phyloP scores from a whole-genome alignment of 2,888 invertebrate species.

The Lepidochitona cinerea region DNA sequence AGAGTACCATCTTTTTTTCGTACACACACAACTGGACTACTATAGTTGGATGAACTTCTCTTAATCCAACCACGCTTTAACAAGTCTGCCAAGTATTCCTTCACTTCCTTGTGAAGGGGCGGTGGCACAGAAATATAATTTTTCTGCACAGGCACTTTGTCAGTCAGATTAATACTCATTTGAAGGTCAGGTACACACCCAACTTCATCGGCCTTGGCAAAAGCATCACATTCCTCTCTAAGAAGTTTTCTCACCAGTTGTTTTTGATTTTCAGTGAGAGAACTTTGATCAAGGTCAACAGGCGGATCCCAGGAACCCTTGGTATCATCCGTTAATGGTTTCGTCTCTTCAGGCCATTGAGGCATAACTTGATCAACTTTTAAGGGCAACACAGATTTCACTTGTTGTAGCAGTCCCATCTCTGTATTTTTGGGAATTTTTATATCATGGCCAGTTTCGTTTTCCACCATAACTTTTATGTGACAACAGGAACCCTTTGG shows the following conservation, averaged over 20 bases:
- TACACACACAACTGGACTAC: neutral
- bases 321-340: too few relatives aligned
- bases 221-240: neutral
- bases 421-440: neutral
- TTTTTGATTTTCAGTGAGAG: neutral
- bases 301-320: neutral
- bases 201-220: conserved; percentile 6
- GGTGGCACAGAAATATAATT: neutral
- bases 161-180: neutral
- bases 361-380: neutral
- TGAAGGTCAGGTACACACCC: neutral
- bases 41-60: neutral
- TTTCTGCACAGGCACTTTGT: conserved; percentile 6
- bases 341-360: neutral
- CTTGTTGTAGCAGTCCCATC: neutral
- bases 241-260: neutral
- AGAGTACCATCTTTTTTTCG: conserved; percentile 4
- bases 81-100: conserved; percentile 8
- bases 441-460: neutral
- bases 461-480: neutral
- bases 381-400: neutral
- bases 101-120: conserved; percentile 3
- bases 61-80: neutral
- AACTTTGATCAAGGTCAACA: neutral
- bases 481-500: neutral